Evolutionary conservation across 2,888 invertebrate species (phyloP), one percentile per base, ranked within the genome.

Genomic region (Diaperis boleti): DNA sequence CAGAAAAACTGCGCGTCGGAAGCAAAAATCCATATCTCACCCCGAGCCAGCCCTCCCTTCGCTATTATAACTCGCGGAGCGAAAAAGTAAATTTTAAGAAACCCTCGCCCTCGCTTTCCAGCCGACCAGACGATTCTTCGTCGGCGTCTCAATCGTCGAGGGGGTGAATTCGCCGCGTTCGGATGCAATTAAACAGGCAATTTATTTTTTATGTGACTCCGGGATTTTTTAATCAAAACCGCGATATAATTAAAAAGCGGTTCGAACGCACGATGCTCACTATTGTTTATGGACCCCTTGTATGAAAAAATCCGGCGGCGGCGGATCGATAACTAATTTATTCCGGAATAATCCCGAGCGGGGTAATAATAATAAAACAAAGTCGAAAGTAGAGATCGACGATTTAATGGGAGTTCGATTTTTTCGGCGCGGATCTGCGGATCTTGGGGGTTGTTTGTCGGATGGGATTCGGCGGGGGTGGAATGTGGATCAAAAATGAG

Each of bases 11-110:
- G 71, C 76, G 72, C 70, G 79, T 80, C 79, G 78, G 79, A 78
- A 80, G 80, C 78, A 81, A 81, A 80, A 81, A 81, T 81, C 81
- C 81, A 81, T 81, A 81, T 82, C 80, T 81, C 78, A 78, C 78
- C 77, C 76, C 71, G 70, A 72, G 70, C 67, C 66, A 62, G 22
- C 39, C 57, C 59, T 45, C 71, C 76, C 78, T 74, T 77, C 70
- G 80, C 80, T 79, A 80, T 81, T 81, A 81, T 81, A 81, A 81
- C 81, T 81, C 79, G 80, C 79, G 78, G 78, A 80, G 80, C 79
- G 81, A 81, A 81, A 81, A 81, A 82, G 81, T 81, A 81, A 82
- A 82, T 78, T 79, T 79, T 78, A 79, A 79, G 78, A 78, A 78
- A 77, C 77, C 78, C 76, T 77, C 80, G 76, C 75, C 76, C 78